Conservation (phyloP, 2,113 vertebrate genomes). For the Clarias magur region DNA sequence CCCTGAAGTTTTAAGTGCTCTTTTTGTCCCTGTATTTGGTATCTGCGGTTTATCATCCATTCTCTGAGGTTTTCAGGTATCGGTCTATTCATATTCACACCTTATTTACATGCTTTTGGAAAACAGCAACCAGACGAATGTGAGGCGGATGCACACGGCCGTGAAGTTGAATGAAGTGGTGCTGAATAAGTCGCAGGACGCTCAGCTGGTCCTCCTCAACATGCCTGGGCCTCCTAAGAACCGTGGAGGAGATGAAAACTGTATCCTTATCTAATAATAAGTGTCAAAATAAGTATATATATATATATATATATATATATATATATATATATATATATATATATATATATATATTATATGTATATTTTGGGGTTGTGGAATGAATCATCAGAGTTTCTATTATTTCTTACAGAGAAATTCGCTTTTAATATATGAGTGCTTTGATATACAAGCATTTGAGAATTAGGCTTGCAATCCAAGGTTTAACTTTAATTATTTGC, state of each 20-base stretch:
- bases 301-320: no score
- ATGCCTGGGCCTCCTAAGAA: conserved; percentile 93
- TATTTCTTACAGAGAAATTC: no score
- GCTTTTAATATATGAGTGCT: no score
- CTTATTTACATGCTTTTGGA: conserved; percentile 13
- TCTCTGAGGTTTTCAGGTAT: not conserved
- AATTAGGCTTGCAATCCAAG: no score
- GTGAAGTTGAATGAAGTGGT: conserved; percentile 92
- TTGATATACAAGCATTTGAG: no score
- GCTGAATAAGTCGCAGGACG: conserved; percentile 86
- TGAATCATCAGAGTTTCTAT: no score
- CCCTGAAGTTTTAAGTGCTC: not conserved
- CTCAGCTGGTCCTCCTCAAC: conserved; percentile 92
- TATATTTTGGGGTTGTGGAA: no score
- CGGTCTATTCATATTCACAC: not conserved
- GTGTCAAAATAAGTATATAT: no score
- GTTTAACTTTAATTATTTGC: not conserved
- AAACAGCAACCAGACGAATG: conserved; percentile 90
- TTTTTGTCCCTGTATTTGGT: conserved; percentile 7
- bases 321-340: no score
- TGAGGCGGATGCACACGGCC: conserved; percentile 95
- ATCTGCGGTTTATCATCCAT: not conserved
- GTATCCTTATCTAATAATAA: conserved; percentile 80
- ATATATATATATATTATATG: no score
- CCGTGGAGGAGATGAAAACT: conserved; percentile 92